A percentile compares a stretch with the other conserved stretches of the same genome.
Conservation (phyloP, 2,113 vertebrate genomes). For the Ciconia maguari region DNA sequence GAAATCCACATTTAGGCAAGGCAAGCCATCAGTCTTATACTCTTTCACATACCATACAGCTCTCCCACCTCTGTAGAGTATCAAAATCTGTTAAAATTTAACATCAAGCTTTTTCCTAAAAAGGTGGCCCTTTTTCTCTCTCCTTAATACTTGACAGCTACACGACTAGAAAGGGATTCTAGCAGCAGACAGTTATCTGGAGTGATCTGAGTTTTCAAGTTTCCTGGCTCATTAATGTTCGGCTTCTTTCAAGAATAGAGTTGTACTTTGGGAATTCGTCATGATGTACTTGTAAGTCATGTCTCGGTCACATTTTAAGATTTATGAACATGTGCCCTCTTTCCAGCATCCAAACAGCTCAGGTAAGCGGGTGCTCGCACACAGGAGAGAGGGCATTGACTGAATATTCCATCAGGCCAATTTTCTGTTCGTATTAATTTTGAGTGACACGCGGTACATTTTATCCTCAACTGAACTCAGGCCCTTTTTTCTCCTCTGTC, state of each 20-base stretch:
- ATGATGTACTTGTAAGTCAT: neutral
- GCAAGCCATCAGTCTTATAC: neutral
- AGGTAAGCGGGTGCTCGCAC: neutral
- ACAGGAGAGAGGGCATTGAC: neutral
- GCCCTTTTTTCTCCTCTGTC: conserved; percentile 22
- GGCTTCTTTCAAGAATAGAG: neutral
- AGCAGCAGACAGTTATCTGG: neutral
- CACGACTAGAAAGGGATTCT: fast-evolving
- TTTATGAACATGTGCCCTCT: neutral
- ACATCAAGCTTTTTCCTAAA: neutral
- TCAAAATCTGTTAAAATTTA: neutral
- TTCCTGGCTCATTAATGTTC: neutral
- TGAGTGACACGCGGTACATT: neutral
- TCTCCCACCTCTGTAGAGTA: neutral
- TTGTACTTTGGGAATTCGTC: neutral
- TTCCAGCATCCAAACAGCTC: neutral
- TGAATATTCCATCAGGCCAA: neutral
- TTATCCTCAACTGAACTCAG: conserved; percentile 30
- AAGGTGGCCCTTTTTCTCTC: neutral
- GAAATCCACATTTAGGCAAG: neutral
- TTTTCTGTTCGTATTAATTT: neutral
- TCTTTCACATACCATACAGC: neutral
- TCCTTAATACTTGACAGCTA: neutral
- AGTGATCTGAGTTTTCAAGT: neutral
- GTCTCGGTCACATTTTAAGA: neutral